These are phyloP conservation scores for Aptenodytes patagonicus DNA, from an alignment of 2,113 vertebrate genomes.

Conservation along the genomic window DNA sequence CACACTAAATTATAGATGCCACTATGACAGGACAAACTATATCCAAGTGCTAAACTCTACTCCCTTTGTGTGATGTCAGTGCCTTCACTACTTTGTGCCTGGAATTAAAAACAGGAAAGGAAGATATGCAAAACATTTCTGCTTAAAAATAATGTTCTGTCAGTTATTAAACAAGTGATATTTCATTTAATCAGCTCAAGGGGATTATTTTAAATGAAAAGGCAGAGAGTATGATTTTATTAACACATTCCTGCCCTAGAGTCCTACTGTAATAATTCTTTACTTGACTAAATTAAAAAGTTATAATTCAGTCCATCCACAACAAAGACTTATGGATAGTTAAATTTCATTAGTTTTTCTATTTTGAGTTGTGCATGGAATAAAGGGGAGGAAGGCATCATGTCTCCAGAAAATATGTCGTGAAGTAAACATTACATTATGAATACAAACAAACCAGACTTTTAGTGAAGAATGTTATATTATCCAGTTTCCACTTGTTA, in stretches of 20 bases:
- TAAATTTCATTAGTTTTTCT: conserved; percentile 68
- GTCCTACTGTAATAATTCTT: conserved; percentile 78
- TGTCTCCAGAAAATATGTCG: conserved; percentile 40
- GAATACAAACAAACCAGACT: neutral
- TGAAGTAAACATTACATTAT: conserved; percentile 20
- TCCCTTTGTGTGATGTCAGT: conserved; percentile 76
- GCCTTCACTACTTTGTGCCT: conserved; percentile 63
- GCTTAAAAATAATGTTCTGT: conserved; percentile 83
- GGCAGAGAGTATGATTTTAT: conserved; percentile 79
- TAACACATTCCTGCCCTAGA: conserved; percentile 84
- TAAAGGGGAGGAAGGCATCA: conserved; percentile 36
- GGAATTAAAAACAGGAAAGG: conserved; percentile 70
- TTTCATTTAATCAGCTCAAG: conserved; percentile 86
- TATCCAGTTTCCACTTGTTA: neutral
- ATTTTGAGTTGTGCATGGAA: conserved; percentile 35
- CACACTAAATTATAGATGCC: conserved; percentile 83
- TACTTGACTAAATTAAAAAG: conserved; percentile 80
- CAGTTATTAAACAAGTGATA: conserved; percentile 86
- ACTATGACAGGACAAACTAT: conserved; percentile 77
- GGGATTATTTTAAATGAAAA: conserved; percentile 85
- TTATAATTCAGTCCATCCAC: conserved; percentile 72
- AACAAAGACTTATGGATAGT: conserved; percentile 65
- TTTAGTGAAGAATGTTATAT: neutral
- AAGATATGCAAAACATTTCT: conserved; percentile 81
- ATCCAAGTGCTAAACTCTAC: conserved; percentile 62